Base-by-base conservation (phyloP, 1,140 invertebrate species). In the Belonocnema kinseyi region DNA sequence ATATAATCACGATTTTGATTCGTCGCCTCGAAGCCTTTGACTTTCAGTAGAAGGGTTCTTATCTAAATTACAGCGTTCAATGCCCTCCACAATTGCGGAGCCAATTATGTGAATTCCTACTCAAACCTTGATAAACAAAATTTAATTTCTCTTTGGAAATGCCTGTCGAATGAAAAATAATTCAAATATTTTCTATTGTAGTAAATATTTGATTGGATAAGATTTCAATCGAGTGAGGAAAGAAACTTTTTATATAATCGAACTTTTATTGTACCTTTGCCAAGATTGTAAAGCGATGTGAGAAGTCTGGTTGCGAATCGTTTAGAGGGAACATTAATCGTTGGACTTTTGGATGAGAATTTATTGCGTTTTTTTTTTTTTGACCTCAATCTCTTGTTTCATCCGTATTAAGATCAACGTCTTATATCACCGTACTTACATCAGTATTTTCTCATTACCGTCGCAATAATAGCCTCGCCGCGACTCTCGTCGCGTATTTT, bases 351-450 rank as follows among this genome's bases (percentile, higher is more conserved):
- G 26, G 26, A 40, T 66, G 26, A 7, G 33, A 40, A 66, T 66
- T 66, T 66, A 40, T 40, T n/a, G 14, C 61, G 7, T 46, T 46
- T 16, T 13, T 66, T 26, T 66, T 66, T 66, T 66, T 66, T 33
- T 33, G 61, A 66, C 61, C 61, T 66, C 61, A 66, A 66, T 66
- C 26, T 66, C 61, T 66, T 66, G 61, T 66, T 66, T 66, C 61
- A 66, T 66, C 61, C 61, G 61, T 66, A 66, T 66, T 66, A 66
- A 66, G 61, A 66, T 66, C 61, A 66, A 66, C 61, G 61, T 66
- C 61, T 66, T 66, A 66, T 66, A 66, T 66, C 61, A 66, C 61
- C 26, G 61, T 66, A 66, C 61, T 66, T 66, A 66, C 61, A 66
- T 66, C 61, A 66, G 61, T 66, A 66, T 66, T 66, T 33, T 66